phyloP scores from a whole-genome alignment of 2,113 vertebrate species.

The Triplophysa rosa region DNA sequence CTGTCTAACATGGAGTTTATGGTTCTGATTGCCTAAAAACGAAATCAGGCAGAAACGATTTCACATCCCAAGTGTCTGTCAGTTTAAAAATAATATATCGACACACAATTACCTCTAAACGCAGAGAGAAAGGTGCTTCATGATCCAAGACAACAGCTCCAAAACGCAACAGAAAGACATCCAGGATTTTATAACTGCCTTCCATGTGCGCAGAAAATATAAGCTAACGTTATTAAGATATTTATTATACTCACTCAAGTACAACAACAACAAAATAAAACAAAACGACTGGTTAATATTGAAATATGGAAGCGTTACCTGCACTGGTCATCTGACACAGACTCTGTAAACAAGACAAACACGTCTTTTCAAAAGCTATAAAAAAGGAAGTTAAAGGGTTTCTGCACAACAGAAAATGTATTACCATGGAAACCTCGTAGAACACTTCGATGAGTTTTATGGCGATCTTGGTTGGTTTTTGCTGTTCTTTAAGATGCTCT shows the following conservation, averaged over 20 bases:
- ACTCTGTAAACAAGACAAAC: constrained; percentile 61
- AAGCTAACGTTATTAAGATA: neutral
- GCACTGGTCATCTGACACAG: constrained; percentile 69
- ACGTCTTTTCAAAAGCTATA: neutral
- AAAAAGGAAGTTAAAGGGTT: neutral
- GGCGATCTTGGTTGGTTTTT: constrained; percentile 47
- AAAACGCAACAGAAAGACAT: constrained; percentile 78
- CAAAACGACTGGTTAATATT: neutral
- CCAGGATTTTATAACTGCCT: constrained; percentile 76
- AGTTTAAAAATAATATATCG: neutral
- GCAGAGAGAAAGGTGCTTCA: constrained; percentile 62
- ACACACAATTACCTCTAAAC: constrained; percentile 76
- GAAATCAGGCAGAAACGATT: neutral
- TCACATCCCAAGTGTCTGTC: neutral
- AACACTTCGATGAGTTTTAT: constrained; percentile 70
- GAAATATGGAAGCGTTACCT: constrained; percentile 63
- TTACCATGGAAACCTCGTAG: constrained; percentile 78
- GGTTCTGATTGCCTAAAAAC: constrained; percentile 80
- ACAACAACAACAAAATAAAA: neutral
- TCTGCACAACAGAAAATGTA: neutral
- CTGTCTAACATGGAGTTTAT: constrained; percentile 81
- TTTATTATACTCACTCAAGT: neutral
- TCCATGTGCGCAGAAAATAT: neutral
- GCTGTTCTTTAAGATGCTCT: constrained; percentile 60
- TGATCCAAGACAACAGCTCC: constrained; percentile 72